phyloP scores from a whole-genome alignment of 2,888 invertebrate species.

The Drosophila mayaguana region DNA sequence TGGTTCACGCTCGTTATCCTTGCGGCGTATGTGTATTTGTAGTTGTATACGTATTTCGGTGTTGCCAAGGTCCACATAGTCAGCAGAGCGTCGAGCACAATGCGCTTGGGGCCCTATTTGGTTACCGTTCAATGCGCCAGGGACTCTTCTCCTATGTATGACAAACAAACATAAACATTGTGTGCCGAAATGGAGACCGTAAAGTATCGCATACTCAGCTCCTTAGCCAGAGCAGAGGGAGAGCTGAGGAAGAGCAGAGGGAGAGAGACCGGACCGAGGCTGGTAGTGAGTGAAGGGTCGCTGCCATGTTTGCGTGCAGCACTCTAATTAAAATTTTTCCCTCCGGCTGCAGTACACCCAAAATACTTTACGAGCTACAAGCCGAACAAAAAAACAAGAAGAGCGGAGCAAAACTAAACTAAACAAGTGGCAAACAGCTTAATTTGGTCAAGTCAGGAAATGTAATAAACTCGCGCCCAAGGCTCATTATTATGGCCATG shows the following conservation, averaged over 20 bases:
- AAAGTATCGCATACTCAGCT: slow-evolving; percentile 59
- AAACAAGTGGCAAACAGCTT: slow-evolving; percentile 64
- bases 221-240: neutral
- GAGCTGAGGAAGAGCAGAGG: neutral
- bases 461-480: slow-evolving; percentile 67
- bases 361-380: slow-evolving; percentile 60
- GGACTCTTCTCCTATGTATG: slow-evolving; percentile 67
- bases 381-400: slow-evolving; percentile 9
- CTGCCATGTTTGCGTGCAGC: slow-evolving; percentile 65
- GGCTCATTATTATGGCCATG: slow-evolving; percentile 37
- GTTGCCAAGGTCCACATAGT: slow-evolving; percentile 20
- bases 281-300: slow-evolving; percentile 24
- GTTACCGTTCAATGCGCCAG: slow-evolving; percentile 77
- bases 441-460: slow-evolving; percentile 60
- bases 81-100: slow-evolving; percentile 46
- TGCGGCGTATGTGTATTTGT: slow-evolving; percentile 1
- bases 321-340: slow-evolving; percentile 77
- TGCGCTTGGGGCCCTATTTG: slow-evolving; percentile 69
- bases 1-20: slow-evolving; percentile 52
- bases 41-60: neutral
- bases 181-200: slow-evolving; percentile 62
- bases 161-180: slow-evolving; percentile 78
- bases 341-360: slow-evolving; percentile 42
- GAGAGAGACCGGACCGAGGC: neutral
- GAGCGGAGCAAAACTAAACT: slow-evolving; percentile 3